Conservation (phyloP, 2,113 vertebrate species). For the Leucoraja erinaceus region DNA sequence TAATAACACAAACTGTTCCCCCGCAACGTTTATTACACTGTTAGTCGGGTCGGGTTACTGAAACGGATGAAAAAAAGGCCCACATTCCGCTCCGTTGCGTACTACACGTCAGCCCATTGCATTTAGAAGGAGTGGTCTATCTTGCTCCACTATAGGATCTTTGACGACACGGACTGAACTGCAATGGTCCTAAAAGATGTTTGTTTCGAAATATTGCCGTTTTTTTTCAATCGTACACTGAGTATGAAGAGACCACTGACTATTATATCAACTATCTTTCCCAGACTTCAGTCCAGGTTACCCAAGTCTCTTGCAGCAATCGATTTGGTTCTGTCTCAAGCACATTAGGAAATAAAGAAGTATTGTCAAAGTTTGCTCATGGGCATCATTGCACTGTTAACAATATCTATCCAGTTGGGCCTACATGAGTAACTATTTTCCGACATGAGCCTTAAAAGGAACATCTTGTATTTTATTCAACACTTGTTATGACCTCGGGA, state of each 20-base stretch:
- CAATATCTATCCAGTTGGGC: background rate
- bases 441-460: background rate
- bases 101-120: too few species aligned
- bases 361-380: background rate
- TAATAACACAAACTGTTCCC: too few species aligned
- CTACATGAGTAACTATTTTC: background rate
- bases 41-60: too few species aligned
- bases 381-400: background rate
- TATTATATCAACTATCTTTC: background rate
- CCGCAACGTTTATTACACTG: too few species aligned
- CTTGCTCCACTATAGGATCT: too few species aligned
- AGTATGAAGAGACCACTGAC: background rate
- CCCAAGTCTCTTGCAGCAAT: background rate
- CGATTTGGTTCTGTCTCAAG: background rate
- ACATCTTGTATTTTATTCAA: background rate
- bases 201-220: background rate
- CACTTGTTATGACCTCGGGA: background rate
- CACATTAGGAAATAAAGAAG: background rate
- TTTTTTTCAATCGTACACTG: background rate
- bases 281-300: background rate
- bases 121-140: too few species aligned
- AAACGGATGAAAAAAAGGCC: too few species aligned
- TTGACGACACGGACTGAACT: too few species aligned
- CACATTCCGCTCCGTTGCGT: too few species aligned
- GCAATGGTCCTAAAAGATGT: too few species aligned